phyloP scores from a whole-genome alignment of 2,113 vertebrate genomes.

The Nibea coibor region DNA sequence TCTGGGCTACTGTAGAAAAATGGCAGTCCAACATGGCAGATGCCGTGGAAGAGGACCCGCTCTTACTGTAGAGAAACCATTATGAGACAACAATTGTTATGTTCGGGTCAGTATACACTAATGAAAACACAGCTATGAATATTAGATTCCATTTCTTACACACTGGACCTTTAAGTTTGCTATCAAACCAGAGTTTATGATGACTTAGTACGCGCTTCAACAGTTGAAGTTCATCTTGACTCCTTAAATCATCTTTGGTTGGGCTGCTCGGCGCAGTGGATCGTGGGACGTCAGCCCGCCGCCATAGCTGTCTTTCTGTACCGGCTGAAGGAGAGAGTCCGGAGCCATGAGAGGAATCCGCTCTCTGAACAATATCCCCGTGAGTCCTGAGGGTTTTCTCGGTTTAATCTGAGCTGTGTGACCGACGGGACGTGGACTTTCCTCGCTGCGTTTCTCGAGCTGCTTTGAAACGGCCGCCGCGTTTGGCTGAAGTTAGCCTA shows the following conservation, averaged over 20 bases:
- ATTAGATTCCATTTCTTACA: no score
- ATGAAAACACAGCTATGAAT: no score
- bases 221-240: conserved; percentile 23
- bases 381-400: conserved; percentile 53
- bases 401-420: not conserved
- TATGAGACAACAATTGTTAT: no score
- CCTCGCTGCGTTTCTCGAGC: no score
- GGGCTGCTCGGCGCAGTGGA: conserved; percentile 28
- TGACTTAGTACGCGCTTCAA: not conserved
- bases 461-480: not conserved
- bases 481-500: conserved; percentile 12
- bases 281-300: conserved; percentile 69
- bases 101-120: no score
- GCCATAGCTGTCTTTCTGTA: conserved; percentile 47
- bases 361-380: conserved; percentile 72
- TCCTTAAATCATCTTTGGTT: not conserved
- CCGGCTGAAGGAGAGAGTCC: conserved; percentile 72
- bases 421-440: rapidly evolving
- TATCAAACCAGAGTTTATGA: not conserved
- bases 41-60: no score
- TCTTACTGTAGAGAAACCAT: no score
- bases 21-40: no score
- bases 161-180: no score
- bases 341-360: conserved; percentile 80
- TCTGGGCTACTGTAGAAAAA: no score